Base-by-base conservation (phyloP, 2,888 invertebrate species). In the Pemphredon lugubris region DNA sequence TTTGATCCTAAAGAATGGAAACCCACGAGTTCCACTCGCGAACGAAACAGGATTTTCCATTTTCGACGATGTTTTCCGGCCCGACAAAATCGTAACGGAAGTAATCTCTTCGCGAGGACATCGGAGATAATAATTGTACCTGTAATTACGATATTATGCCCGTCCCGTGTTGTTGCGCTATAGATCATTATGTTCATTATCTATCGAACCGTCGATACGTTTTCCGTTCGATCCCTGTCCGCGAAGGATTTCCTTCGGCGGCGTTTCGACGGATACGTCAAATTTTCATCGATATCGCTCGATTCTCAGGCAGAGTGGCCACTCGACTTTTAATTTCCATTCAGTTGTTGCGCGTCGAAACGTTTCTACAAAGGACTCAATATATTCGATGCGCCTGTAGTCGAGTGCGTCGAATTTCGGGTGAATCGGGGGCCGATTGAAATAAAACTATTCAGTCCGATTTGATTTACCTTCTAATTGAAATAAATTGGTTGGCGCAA, bases 71-170 rank as follows among this genome's bases (percentile, higher is more conserved):
- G 14, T 18, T 40, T 18, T 14, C 40, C 16, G 16, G 16, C 11
- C 16, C 16, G 11, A 16, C 16, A 6, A 40, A 40, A 40, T 16
- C 14, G 16, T 40, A 40, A 40, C 18, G 16, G 4, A 14, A 40
- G 40, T 40, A 40, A 14, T 40, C 40, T 14, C 16, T 40, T 16
- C 16, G 16, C 0, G 9, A 5, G 1, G 16, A 40, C 7, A 40
- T 14, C 9, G 40, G 9, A 16, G 40, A 53, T n/a, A 6, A 53
- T 40, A 26, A 42, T 54, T 26, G 54, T 13, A 23, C 11, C 26
- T 53, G 23, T 23, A 23, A 53, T 53, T 39, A 26, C 21, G n/a
- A 11, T 20, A 37, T 53, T 21, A 18, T 39, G 13, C 13, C 13
- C 21, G 11, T n/a, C 1, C 20, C 20, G 16, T n/a, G 11, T 6